Base-by-base conservation (phyloP, 2,888 invertebrate species). In the Pegoplata infirma region DNA sequence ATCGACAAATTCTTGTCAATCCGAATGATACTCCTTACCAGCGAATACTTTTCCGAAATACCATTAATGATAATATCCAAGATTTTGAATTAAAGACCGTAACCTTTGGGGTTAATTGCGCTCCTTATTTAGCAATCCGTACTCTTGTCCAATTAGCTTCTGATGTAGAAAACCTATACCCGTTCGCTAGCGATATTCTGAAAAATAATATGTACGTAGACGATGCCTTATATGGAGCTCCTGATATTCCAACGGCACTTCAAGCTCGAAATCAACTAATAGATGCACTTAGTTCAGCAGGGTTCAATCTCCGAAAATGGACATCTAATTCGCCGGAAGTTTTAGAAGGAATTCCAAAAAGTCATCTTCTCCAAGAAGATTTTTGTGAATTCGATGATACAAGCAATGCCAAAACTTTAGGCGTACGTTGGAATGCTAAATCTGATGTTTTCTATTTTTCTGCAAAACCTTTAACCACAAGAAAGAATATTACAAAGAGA, bases 131-230 rank as follows among this genome's bases (percentile, higher is more conserved):
- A n/a, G n/a, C n/a, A n/a, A n/a, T n/a, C n/a, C n/a, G n/a, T n/a
- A n/a, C n/a, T n/a, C n/a, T n/a, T n/a, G n/a, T n/a, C n/a, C n/a
- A n/a, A n/a, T n/a, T n/a, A n/a, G n/a, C n/a, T n/a, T n/a, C n/a
- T n/a, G n/a, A n/a, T n/a, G n/a, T n/a, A n/a, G n/a, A n/a, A n/a
- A n/a, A n/a, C n/a, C n/a, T n/a, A n/a, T n/a, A n/a, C n/a, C 12
- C n/a, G 23, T 23, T 51, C 12, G 8, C 21, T 51, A 23, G 51
- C 1, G 14, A 23, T 10, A 51, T n/a, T 7, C 16, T 14, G 23
- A 25, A 40, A 16, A 46, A 55, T 12, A 16, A 3, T 14, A 58
- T 68, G 68, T 68, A 68, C 47, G 58, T 58, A 1, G 68, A 68
- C n/a, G 58, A 68, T 12, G 58, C 47, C 6, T 14, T 68, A 4